phyloP scores from a whole-genome alignment of 1,140 invertebrate genomes.

The Yoshiicerus persimilis region DNA sequence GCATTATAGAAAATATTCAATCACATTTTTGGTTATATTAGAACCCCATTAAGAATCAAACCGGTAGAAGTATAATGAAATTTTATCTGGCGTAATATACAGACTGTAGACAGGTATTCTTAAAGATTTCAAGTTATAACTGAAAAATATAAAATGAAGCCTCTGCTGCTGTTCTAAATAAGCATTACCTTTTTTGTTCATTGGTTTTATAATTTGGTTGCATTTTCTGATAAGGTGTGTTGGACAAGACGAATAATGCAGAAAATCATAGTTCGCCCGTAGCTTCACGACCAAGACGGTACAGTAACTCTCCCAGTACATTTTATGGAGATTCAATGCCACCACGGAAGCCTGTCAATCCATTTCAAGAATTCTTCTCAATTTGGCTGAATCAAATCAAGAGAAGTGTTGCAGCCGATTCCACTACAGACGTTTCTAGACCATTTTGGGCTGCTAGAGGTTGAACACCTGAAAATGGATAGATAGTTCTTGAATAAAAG shows the following conservation, averaged over 20 bases:
- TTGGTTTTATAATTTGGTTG: background rate
- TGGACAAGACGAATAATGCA: background rate
- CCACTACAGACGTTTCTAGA: background rate
- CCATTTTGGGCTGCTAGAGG: slow-evolving; percentile 22
- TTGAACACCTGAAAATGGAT: background rate
- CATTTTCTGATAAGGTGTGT: background rate
- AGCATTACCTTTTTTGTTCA: too few species aligned
- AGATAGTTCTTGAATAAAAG: background rate
- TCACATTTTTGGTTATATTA: too few species aligned
- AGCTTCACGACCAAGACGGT: background rate
- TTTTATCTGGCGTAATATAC: too few species aligned
- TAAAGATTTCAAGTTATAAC: too few species aligned
- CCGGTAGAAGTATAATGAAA: too few species aligned
- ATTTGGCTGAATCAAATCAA: background rate
- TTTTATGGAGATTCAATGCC: background rate
- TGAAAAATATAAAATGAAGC: too few species aligned
- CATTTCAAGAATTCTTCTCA: background rate
- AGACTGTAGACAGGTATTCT: too few species aligned
- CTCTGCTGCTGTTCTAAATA: too few species aligned
- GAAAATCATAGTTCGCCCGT: background rate
- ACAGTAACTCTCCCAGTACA: background rate
- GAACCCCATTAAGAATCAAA: too few species aligned
- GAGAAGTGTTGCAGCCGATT: background rate
- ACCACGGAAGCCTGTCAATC: background rate
- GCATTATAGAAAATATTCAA: too few species aligned